Evolutionary conservation across 2,797 vertebrate species (phyloP).

Genomic region (Amblyraja radiata): DNA sequence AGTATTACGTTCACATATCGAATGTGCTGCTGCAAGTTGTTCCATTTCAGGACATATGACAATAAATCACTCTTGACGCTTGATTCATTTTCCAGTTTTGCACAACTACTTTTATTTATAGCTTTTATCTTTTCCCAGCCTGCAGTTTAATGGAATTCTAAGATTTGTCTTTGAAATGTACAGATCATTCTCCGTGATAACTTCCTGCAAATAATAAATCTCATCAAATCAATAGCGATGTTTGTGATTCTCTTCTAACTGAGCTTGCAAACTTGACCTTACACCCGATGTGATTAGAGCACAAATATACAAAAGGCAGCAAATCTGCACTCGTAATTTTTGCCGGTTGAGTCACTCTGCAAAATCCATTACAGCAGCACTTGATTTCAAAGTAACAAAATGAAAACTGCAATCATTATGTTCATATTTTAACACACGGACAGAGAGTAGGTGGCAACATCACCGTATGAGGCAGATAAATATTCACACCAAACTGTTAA

Average conservation of each 20-base stretch:
- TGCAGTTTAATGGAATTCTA: neutral
- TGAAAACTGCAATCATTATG: neutral
- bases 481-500: neutral
- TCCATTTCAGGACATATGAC: no score
- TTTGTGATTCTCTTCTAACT: neutral
- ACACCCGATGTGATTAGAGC: neutral
- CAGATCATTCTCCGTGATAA: neutral
- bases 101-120: neutral
- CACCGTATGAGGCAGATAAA: neutral
- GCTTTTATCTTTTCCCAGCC: neutral
- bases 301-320: neutral
- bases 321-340: neutral
- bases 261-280: neutral
- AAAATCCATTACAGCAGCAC: neutral
- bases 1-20: no score
- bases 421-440: neutral
- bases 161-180: neutral
- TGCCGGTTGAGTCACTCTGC: neutral
- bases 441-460: neutral
- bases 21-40: no score
- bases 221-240: neutral
- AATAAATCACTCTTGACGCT: no score
- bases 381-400: neutral
- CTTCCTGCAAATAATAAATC: neutral
- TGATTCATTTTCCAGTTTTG: neutral